Conservation (phyloP, 2,888 invertebrate genomes). For the Brassicogethes aeneus region DNA sequence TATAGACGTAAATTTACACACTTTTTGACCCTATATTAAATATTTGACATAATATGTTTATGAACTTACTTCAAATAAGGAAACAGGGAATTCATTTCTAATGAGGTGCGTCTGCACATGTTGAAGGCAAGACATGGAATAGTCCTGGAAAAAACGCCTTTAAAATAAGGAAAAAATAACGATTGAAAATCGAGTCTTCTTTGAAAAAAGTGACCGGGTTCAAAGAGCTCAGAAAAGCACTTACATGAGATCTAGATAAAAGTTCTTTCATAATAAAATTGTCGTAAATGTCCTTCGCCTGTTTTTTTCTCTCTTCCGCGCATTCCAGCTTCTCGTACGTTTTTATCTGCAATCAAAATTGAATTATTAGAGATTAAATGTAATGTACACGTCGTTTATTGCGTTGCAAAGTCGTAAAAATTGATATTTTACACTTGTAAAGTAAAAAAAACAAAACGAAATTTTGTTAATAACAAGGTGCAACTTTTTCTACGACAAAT, state of each 20-base stretch:
- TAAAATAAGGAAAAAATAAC: not conserved
- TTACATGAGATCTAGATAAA: constrained; percentile 96
- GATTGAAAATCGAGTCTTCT: not conserved
- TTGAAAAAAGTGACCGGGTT: constrained; percentile 1
- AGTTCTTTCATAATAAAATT: constrained; percentile 99
- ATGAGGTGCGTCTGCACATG: constrained; percentile 97
- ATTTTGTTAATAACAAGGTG: too few species aligned
- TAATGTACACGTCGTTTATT: too few species aligned
- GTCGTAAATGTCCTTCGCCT: constrained; percentile 96
- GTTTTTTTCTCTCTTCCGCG: constrained; percentile 88
- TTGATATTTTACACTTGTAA: too few species aligned
- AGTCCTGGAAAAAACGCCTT: constrained; percentile 74
- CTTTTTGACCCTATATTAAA: too few species aligned
- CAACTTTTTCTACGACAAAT: too few species aligned
- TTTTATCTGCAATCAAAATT: constrained; percentile 78
- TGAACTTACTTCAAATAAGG: constrained; percentile 86
- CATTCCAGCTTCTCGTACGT: constrained; percentile 97
- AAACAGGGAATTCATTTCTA: constrained; percentile 94
- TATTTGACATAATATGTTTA: too few species aligned
- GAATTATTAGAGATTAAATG: too few species aligned
- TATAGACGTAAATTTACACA: too few species aligned
- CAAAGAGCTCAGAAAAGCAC: constrained; percentile 35
- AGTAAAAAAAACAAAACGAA: too few species aligned
- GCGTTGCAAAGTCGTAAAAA: too few species aligned
- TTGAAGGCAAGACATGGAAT: constrained; percentile 93